phyloP scores from a whole-genome alignment of 2,888 invertebrate genomes.

The Trachelus iudaicus region DNA sequence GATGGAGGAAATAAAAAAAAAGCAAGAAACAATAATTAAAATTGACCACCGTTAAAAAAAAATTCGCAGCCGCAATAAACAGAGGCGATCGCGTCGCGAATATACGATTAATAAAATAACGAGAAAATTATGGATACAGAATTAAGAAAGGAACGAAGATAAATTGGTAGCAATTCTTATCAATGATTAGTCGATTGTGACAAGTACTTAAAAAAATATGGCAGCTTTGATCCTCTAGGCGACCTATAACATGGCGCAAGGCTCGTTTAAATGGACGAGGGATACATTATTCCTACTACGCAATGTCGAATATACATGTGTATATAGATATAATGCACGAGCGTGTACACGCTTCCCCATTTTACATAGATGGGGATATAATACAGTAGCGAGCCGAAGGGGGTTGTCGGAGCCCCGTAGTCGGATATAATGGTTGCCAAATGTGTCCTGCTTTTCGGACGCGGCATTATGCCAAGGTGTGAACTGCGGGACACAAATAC shows the following conservation, averaged over 20 bases:
- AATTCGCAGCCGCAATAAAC: neutral
- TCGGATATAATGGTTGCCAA: slow-evolving; percentile 34
- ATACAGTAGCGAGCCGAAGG: neutral
- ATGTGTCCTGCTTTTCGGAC: slow-evolving; percentile 33
- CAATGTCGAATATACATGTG: neutral
- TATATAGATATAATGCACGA: neutral
- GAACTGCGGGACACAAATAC: slow-evolving; percentile 45
- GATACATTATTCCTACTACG: neutral
- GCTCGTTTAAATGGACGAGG: neutral
- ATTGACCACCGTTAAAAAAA: neutral
- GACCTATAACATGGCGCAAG: neutral
- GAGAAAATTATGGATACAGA: neutral
- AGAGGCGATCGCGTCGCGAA: neutral
- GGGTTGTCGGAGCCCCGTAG: slow-evolving; percentile 1
- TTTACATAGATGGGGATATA: neutral
- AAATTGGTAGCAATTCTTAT: neutral
- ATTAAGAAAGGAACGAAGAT: neutral
- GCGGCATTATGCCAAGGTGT: slow-evolving; percentile 51
- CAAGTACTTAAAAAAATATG: neutral
- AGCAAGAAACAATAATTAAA: neutral
- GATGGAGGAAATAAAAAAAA: neutral
- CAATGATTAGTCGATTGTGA: neutral
- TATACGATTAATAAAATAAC: neutral
- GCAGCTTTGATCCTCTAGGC: neutral
- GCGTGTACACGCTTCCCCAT: neutral